Conservation (phyloP, 2,113 vertebrate species). For the Chloroceryle aenea region DNA sequence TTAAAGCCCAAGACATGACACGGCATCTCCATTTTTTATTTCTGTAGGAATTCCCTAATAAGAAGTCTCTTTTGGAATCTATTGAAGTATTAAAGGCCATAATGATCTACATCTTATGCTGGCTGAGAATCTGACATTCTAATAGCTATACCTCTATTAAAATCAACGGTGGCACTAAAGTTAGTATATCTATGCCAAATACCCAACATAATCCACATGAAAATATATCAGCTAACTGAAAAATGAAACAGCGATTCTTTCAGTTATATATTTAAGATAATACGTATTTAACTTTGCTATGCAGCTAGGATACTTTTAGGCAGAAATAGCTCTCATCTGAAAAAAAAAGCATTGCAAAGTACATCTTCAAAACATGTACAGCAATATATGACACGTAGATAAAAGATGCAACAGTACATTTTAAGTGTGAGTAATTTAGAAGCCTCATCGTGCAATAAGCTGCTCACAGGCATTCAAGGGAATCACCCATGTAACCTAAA, state of each 20-base stretch:
- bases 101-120: slow-evolving; percentile 20
- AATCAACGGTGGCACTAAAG: background rate
- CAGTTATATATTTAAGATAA: background rate
- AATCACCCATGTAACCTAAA: background rate
- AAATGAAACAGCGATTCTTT: background rate
- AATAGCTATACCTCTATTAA: background rate
- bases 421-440: background rate
- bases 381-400: background rate
- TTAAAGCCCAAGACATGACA: background rate
- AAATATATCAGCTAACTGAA: slow-evolving; percentile 13
- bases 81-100: slow-evolving; percentile 70
- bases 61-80: slow-evolving; percentile 73
- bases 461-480: background rate
- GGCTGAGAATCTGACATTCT: background rate
- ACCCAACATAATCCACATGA: background rate
- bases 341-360: background rate
- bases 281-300: background rate
- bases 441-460: background rate
- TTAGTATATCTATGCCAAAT: slow-evolving; percentile 4
- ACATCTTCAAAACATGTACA: background rate
- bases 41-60: slow-evolving; percentile 71
- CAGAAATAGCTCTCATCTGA: background rate
- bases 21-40: background rate
- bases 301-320: background rate
- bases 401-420: background rate